Evolutionary conservation across 2,888 invertebrate species (phyloP).

Genomic region (Hedychridium roseum): DNA sequence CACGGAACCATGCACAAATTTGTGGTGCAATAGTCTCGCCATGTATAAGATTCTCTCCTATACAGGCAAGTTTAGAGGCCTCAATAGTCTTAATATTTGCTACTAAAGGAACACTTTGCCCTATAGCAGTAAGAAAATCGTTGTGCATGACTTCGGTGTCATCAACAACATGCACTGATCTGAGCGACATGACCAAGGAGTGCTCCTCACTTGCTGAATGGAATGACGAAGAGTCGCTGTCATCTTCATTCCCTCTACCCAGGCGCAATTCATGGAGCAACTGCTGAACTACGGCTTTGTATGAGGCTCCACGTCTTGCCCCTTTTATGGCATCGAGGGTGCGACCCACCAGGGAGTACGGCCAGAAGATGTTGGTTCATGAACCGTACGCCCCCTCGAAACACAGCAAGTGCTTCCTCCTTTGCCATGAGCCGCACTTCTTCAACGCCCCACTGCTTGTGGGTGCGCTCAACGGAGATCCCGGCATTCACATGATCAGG

Average conservation of each 20-base stretch:
- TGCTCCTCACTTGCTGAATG: no score
- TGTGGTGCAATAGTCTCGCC: not conserved
- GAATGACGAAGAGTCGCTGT: no score
- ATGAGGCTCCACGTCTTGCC: not conserved
- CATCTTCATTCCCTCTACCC: not conserved
- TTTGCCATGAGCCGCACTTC: conserved; percentile 15
- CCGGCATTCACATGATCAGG: conserved; percentile 5
- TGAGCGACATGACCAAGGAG: no score
- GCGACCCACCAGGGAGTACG: not conserved
- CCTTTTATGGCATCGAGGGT: conserved; percentile 9
- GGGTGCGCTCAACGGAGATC: conserved; percentile 12
- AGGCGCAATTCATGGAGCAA: not conserved
- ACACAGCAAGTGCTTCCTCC: conserved; percentile 3
- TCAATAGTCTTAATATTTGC: not conserved
- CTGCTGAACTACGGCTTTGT: not conserved
- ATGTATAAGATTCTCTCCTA: not conserved
- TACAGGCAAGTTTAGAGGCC: not conserved
- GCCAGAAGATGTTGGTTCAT: conserved; percentile 5
- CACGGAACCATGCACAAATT: not conserved
- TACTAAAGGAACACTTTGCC: not conserved
- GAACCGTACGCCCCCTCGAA: conserved; percentile 2
- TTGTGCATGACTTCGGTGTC: no score
- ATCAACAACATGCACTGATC: no score
- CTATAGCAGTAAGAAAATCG: not conserved
- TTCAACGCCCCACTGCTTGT: conserved; percentile 11